Evolutionary conservation across 2,888 invertebrate genomes (phyloP).

Genomic region (Deroplatys truncata): DNA sequence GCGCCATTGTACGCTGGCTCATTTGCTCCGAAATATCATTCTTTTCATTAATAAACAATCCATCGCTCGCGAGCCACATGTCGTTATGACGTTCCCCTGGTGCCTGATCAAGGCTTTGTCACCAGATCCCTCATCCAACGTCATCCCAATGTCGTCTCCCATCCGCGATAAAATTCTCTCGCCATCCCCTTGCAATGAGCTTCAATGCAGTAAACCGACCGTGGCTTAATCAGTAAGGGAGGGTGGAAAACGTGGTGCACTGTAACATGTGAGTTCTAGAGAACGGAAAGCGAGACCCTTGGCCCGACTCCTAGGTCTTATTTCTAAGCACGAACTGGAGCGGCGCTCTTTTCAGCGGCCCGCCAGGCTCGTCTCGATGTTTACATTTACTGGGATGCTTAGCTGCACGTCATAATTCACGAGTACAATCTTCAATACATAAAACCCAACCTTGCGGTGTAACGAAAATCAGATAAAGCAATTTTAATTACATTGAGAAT

Average conservation of each 20-base stretch:
- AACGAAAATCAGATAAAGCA: too few species aligned
- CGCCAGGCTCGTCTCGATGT: too few species aligned
- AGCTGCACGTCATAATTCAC: too few species aligned
- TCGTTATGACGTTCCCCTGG: background rate
- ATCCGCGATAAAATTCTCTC: background rate
- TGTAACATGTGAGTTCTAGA: background rate
- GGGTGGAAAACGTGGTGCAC: background rate
- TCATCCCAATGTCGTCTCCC: background rate
- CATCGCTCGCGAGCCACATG: background rate
- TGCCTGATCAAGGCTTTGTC: background rate
- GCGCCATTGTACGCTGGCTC: background rate
- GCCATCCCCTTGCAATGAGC: background rate
- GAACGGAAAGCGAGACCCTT: too few species aligned
- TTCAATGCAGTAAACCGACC: background rate
- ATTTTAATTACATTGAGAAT: too few species aligned
- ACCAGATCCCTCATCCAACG: background rate
- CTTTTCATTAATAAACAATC: background rate
- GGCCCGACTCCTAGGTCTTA: too few species aligned
- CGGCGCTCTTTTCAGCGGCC: too few species aligned
- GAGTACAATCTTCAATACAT: too few species aligned
- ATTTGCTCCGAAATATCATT: background rate
- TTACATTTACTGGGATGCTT: too few species aligned
- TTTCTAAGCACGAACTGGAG: too few species aligned
- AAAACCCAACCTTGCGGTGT: too few species aligned
- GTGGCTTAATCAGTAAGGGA: background rate